Percentiles rank a stretch among this genome's conserved stretches.
Conservation (phyloP, 2,797 vertebrate genomes). For the Pangasius krempfi region DNA sequence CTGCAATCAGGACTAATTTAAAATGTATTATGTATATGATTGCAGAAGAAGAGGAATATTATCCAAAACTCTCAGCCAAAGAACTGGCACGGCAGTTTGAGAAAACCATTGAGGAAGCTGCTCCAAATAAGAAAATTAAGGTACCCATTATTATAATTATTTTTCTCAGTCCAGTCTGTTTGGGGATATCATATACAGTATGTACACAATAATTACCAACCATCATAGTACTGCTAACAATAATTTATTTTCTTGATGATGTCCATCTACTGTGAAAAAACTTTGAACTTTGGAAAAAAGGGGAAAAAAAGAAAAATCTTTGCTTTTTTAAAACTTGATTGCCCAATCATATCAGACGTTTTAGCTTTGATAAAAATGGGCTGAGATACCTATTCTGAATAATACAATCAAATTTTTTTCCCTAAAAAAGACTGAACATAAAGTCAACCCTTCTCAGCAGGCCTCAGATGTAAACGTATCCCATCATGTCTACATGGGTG, state of each 20-base stretch:
- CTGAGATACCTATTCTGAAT: slow-evolving; percentile 33
- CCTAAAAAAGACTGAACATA: slow-evolving; percentile 82
- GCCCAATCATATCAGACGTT: slow-evolving; percentile 13
- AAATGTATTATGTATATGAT: slow-evolving; percentile 11
- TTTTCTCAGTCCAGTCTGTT: slow-evolving; percentile 16
- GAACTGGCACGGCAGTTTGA: slow-evolving; percentile 92
- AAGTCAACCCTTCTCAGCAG: slow-evolving; percentile 78
- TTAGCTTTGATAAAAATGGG: slow-evolving; percentile 7
- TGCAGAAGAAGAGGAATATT: slow-evolving; percentile 78
- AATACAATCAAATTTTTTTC: slow-evolving; percentile 66
- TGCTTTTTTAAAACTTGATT: not conserved
- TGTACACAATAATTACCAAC: slow-evolving; percentile 4
- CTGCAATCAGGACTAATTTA: not conserved
- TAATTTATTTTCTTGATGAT: not conserved
- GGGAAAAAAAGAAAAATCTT: not conserved
- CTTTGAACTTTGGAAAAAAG: not conserved
- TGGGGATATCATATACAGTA: not conserved
- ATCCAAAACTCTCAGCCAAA: slow-evolving; percentile 86
- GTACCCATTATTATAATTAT: slow-evolving; percentile 22
- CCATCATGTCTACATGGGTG: slow-evolving; percentile 69
- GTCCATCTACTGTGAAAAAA: not conserved
- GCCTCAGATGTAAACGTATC: slow-evolving; percentile 70
- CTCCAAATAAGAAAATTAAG: slow-evolving; percentile 83
- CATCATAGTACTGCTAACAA: not conserved
- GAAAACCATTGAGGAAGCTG: slow-evolving; percentile 82